Conservation (phyloP, 2,113 vertebrate species). For the Astur gentilis region DNA sequence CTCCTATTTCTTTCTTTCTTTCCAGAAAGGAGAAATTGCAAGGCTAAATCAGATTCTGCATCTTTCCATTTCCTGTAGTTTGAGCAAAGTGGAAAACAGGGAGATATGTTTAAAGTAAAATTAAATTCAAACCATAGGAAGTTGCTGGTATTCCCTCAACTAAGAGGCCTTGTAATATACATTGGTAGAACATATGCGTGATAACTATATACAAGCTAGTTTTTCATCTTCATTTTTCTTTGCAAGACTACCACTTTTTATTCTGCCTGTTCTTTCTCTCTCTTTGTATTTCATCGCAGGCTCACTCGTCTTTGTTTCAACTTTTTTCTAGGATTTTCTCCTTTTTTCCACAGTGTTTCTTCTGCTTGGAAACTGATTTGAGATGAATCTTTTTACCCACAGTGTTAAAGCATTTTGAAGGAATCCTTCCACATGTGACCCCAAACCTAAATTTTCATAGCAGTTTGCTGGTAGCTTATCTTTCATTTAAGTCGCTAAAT, state of each 20-base stretch:
- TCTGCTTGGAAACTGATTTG: background rate
- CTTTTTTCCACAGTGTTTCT: background rate
- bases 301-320: background rate
- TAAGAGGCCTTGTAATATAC: background rate
- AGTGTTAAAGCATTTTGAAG: background rate
- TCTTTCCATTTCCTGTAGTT: background rate
- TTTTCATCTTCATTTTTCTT: background rate
- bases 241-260: background rate
- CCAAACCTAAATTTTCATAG: background rate
- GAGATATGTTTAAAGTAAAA: background rate
- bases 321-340: background rate
- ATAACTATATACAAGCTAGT: background rate
- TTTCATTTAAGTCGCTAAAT: conserved; percentile 18
- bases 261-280: background rate
- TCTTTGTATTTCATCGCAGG: background rate
- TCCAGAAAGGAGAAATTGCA: background rate
- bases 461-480: background rate
- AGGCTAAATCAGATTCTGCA: background rate
- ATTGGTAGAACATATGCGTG: background rate
- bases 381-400: background rate
- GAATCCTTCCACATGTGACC: background rate
- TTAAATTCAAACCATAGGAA: background rate
- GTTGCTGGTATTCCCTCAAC: background rate
- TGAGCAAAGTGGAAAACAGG: background rate
- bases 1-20: background rate